These are phyloP conservation scores for Drosophila ananassae DNA, from an alignment of 1,140 invertebrate species.

Conservation along the genomic window DNA sequence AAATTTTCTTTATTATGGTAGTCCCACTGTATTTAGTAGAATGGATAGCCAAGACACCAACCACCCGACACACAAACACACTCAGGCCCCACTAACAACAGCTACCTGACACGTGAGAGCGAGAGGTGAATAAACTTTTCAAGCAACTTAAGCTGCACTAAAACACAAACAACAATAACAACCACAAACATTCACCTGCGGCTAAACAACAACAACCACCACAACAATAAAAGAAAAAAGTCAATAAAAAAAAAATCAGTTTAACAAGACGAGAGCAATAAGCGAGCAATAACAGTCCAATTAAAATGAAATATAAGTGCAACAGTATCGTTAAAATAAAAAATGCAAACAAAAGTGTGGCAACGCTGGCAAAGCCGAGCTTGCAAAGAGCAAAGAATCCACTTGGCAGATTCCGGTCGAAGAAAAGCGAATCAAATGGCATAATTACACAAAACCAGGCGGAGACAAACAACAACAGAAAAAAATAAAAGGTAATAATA, in stretches of 20 bases:
- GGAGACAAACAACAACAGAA: conserved; percentile 10
- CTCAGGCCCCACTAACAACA: conserved; percentile 14
- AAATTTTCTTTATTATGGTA: background rate
- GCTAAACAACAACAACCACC: conserved; percentile 28
- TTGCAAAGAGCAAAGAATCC: conserved; percentile 33
- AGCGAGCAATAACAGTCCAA: conserved; percentile 62
- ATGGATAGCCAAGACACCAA: conserved; percentile 35
- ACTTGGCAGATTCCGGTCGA: conserved; percentile 32
- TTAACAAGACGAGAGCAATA: conserved; percentile 56
- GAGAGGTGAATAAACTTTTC: conserved; percentile 74
- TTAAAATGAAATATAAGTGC: conserved; percentile 70
- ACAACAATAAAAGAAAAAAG: conserved; percentile 16
- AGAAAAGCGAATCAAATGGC: conserved; percentile 67
- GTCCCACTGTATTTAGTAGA: conserved; percentile 35
- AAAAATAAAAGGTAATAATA: conserved; percentile 26
- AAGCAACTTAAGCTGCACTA: conserved; percentile 60
- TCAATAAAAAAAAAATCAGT: conserved; percentile 50
- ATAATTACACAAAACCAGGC: conserved; percentile 54
- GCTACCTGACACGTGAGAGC: conserved; percentile 67
- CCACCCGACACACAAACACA: conserved; percentile 32
- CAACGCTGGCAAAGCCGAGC: conserved; percentile 42
- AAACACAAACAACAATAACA: conserved; percentile 43
- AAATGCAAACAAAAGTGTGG: conserved; percentile 39
- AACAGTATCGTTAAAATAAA: conserved; percentile 3
- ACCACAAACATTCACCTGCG: conserved; percentile 62